Percentiles rank a stretch among this genome's conserved stretches.
phyloP scores from a whole-genome alignment of 2,113 vertebrate genomes.

The Oceanites oceanicus region DNA sequence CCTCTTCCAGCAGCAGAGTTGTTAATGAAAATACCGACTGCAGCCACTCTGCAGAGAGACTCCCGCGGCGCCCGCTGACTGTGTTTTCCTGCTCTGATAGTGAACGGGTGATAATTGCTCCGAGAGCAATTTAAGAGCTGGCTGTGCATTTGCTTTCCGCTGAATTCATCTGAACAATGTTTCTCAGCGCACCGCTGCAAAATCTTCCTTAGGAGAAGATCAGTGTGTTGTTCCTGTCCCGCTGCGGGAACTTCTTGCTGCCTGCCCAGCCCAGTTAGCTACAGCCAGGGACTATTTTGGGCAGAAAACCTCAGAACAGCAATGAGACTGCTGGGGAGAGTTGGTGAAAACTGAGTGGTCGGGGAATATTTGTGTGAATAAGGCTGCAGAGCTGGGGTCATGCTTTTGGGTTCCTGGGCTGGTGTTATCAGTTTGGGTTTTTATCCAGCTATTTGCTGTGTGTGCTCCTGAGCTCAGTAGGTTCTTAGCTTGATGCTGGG shows the following conservation, averaged over 20 bases:
- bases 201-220: background rate
- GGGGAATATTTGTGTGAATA: too few relatives aligned
- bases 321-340: accelerated
- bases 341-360: background rate
- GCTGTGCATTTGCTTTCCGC: background rate
- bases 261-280: background rate
- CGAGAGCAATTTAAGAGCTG: background rate
- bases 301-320: background rate
- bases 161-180: background rate
- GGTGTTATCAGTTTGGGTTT: background rate
- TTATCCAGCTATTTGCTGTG: background rate
- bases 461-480: accelerated
- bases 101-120: background rate
- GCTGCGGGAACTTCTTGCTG: background rate
- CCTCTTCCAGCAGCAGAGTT: background rate
- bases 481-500: background rate
- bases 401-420: background rate
- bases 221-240: background rate
- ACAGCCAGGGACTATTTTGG: background rate
- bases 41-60: background rate
- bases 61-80: background rate
- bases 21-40: background rate
- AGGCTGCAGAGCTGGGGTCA: background rate
- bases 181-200: background rate
- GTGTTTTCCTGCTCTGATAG: background rate